Evolutionary conservation across 2,797 vertebrate species (phyloP), one percentile per base, ranked within the genome.

Genomic region (Apogon hyalosoma): DNA sequence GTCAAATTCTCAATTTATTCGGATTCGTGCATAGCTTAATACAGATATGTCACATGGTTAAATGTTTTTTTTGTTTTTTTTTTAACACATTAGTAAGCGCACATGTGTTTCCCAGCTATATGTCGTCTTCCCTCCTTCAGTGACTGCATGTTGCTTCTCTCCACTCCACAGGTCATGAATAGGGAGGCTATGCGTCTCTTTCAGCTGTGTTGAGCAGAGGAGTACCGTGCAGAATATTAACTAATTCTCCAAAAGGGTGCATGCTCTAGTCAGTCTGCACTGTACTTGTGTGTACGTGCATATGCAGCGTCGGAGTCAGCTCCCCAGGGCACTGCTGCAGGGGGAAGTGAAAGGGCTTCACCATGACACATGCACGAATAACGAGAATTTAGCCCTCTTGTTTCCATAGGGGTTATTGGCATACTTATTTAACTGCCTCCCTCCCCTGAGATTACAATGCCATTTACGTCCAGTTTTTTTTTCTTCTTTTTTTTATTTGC

Each of bases 181-280:
- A 87, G 80, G 45, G 81, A 83, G 86, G 79, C 72, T 83, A 60
- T 81, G 82, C 86, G 70, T 88, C 75, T 82, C 84, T 91, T 82
- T 92, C 83, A 85, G 84, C 80, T 69, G 85, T 77, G 84, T 83
- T 87, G 84, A 93, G 85, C 86, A 91, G 83, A 83, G 70, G 68
- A 77, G 81, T 11, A 62, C 40, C 1, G 70, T 82, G 84, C 79
- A 82, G 92, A 92, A 94, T 93, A 84, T 88, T 91, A 92, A 93
- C 77, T 80, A 84, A 80, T 63, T 31, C 75, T 77, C 63, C 14
- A 4, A 65, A 60, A 50, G 71, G 6, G 16, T 49, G 50, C 38
- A n/a, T 43, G 40, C 41, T 31, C 13, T 21, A 53, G 60, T 38
- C 51, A 43, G 70, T 1, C 42, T 68, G 38, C 56, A 57, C 69